Evolutionary conservation across 2,888 invertebrate species (phyloP).

Genomic region (Acanthosepion pharaonis): DNA sequence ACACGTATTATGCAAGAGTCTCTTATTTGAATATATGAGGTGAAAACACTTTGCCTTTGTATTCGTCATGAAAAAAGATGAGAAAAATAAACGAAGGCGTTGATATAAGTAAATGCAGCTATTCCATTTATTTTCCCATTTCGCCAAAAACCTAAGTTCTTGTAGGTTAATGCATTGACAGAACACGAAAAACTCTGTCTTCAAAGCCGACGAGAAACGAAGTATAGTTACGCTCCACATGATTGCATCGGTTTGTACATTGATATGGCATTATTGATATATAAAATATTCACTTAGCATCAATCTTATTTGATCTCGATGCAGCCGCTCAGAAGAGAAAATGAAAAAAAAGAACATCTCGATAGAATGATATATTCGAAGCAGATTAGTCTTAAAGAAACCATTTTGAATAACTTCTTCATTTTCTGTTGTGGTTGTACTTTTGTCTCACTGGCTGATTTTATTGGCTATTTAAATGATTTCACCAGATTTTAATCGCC

Average conservation of each 20-base stretch:
- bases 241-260: neutral
- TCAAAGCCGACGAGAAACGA: neutral
- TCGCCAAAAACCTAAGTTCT: neutral
- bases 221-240: neutral
- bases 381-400: neutral
- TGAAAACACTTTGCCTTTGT: neutral
- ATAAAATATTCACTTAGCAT: slow-evolving; percentile 33
- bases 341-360: neutral
- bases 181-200: neutral
- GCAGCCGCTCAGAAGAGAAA: neutral
- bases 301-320: neutral
- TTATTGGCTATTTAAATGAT: no score
- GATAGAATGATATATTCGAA: neutral
- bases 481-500: no score
- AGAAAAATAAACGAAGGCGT: neutral
- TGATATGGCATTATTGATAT: slow-evolving; percentile 18
- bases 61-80: neutral
- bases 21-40: slow-evolving; percentile 1
- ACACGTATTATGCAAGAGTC: neutral
- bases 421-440: no score
- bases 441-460: no score
- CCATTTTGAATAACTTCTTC: neutral
- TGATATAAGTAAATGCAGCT: neutral
- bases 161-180: neutral
- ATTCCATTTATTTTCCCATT: neutral